Conservation (phyloP, 2,888 invertebrate genomes). For the Epirrhoe tristata region DNA sequence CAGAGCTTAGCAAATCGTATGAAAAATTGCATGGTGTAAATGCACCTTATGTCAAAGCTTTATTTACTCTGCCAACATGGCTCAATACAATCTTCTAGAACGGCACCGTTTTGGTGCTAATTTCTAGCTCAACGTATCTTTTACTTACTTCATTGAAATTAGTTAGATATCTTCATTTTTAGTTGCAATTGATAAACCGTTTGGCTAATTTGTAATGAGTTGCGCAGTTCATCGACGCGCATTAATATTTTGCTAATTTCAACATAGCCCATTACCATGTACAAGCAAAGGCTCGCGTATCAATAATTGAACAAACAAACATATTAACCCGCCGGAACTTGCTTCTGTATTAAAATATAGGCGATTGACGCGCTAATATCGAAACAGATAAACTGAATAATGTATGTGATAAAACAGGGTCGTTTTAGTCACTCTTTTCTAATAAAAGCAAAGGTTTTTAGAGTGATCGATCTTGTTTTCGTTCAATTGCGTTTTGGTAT, state of each 20-base stretch:
- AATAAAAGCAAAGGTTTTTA: neutral
- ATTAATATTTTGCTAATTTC: constrained; percentile 3
- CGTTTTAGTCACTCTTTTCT: neutral
- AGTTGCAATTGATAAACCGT: neutral
- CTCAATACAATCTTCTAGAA: too few species aligned
- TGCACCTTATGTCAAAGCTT: too few species aligned
- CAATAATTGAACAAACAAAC: constrained; percentile 38
- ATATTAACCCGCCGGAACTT: constrained; percentile 50
- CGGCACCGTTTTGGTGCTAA: too few species aligned
- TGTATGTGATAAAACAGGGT: constrained; percentile 42
- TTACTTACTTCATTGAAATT: too few species aligned
- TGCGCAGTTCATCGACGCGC: neutral
- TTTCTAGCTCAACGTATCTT: too few species aligned
- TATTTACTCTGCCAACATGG: too few species aligned
- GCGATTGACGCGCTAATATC: constrained; percentile 38
- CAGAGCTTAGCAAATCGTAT: too few species aligned
- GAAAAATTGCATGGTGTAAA: too few species aligned
- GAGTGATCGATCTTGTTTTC: too few species aligned
- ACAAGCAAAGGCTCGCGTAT: constrained; percentile 22
- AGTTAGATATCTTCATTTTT: neutral
- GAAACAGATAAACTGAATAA: constrained; percentile 47
- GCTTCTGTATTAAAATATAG: constrained; percentile 47
- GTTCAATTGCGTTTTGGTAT: too few species aligned
- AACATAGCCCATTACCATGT: constrained; percentile 11
- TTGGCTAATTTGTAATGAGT: neutral